These are phyloP conservation scores for Neoscelio sp. DNA, from an alignment of 2,888 invertebrate genomes.

Conservation along the genomic window DNA sequence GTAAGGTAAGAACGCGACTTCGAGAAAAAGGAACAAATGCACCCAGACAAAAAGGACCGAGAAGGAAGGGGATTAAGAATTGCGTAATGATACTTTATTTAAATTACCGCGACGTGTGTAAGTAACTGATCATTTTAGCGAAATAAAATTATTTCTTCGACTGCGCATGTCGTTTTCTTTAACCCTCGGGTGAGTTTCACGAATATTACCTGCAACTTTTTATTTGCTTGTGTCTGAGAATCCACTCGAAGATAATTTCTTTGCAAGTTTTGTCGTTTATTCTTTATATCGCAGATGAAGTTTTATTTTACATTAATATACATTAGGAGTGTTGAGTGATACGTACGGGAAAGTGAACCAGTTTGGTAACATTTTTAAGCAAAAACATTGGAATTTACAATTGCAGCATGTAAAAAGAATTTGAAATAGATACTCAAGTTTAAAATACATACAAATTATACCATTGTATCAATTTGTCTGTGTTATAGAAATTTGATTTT, in stretches of 20 bases:
- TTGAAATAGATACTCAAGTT: too few species aligned
- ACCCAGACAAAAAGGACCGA: conserved; percentile 26
- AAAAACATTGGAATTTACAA: too few species aligned
- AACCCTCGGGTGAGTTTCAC: conserved; percentile 11
- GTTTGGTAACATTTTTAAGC: too few species aligned
- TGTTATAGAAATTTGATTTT: too few species aligned
- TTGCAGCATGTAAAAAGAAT: too few species aligned
- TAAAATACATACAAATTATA: too few species aligned
- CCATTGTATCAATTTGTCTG: too few species aligned
- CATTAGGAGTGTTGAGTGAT: too few species aligned
- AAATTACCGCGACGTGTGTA: conserved; percentile 42
- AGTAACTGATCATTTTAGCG: conserved; percentile 55
- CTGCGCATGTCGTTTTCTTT: conserved; percentile 25
- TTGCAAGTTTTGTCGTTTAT: conserved; percentile 23
- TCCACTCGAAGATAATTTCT: conserved; percentile 34
- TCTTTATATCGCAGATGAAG: conserved; percentile 25
- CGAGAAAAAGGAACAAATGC: conserved; percentile 34
- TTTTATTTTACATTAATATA: too few species aligned
- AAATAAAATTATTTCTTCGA: conserved; percentile 33
- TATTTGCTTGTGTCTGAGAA: conserved; percentile 33
- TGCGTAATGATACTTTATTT: conserved; percentile 61
- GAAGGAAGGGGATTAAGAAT: conserved; percentile 17
- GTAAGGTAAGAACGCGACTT: conserved; percentile 48
- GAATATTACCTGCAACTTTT: conserved; percentile 42
- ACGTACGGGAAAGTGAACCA: too few species aligned